Conservation (phyloP, 2,113 vertebrate genomes). For the Syrrhaptes paradoxus region DNA sequence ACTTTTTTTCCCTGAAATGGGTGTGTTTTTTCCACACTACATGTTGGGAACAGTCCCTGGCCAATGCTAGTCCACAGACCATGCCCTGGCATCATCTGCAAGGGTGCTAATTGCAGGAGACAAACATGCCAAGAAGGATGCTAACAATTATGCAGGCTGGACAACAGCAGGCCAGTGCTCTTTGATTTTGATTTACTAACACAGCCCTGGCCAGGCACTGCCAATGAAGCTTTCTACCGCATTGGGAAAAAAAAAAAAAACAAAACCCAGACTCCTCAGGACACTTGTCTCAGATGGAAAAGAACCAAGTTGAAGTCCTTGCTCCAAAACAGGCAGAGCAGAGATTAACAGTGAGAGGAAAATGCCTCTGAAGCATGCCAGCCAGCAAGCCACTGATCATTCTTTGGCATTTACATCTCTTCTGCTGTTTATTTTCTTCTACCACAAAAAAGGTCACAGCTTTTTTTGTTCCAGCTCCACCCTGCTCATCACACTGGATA, state of each 20-base stretch:
- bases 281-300: neutral
- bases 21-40: neutral
- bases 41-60: neutral
- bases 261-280: neutral
- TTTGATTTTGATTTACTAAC: neutral
- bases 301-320: neutral
- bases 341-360: neutral
- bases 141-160: neutral
- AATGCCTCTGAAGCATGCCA: neutral
- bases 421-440: neutral
- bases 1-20: neutral
- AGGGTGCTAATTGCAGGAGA: neutral
- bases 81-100: neutral
- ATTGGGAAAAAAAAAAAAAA: neutral
- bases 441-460: neutral
- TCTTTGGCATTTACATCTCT: neutral
- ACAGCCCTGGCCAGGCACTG: neutral
- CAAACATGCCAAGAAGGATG: neutral
- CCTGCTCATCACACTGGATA: neutral
- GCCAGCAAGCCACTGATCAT: neutral
- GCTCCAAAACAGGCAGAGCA: neutral
- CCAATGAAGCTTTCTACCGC: neutral
- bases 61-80: neutral
- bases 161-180: neutral
- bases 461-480: neutral